phyloP scores from a whole-genome alignment of 2,888 invertebrate genomes.

The Orgyia antiqua region DNA sequence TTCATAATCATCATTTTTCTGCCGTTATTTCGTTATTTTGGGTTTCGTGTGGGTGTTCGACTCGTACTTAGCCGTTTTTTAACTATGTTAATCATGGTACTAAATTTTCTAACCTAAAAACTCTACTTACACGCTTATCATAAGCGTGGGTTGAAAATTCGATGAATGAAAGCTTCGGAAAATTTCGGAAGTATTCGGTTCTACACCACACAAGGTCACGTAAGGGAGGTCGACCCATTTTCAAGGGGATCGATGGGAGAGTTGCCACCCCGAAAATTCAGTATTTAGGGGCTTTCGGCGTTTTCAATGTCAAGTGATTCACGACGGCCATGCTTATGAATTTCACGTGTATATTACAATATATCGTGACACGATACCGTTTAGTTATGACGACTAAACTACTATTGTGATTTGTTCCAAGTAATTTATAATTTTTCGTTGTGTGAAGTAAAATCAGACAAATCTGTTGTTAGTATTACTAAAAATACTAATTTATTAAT shows the following conservation, averaged over 20 bases:
- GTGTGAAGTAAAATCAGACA: no score
- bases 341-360: conserved; percentile 48
- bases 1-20: no score
- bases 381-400: conserved; percentile 23
- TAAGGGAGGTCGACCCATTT: conserved; percentile 57
- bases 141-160: conserved; percentile 37
- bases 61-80: no score
- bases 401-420: conserved; percentile 25
- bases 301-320: conserved; percentile 75
- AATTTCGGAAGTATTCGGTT: conserved; percentile 51
- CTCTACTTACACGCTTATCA: no score
- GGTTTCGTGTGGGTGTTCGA: no score
- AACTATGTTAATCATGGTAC: no score
- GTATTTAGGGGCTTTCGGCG: conserved; percentile 43
- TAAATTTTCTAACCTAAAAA: no score
- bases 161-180: conserved; percentile 63
- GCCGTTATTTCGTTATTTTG: no score
- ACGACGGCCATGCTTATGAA: conserved; percentile 39
- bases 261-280: conserved; percentile 48
- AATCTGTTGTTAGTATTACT: no score
- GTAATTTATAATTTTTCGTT: no score
- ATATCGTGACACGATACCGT: conserved; percentile 54
- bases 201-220: conserved; percentile 58
- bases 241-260: conserved; percentile 72
- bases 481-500: no score